These are phyloP conservation scores for Hydriomena furcata DNA, from an alignment of 2,888 invertebrate genomes.

Conservation along the genomic window DNA sequence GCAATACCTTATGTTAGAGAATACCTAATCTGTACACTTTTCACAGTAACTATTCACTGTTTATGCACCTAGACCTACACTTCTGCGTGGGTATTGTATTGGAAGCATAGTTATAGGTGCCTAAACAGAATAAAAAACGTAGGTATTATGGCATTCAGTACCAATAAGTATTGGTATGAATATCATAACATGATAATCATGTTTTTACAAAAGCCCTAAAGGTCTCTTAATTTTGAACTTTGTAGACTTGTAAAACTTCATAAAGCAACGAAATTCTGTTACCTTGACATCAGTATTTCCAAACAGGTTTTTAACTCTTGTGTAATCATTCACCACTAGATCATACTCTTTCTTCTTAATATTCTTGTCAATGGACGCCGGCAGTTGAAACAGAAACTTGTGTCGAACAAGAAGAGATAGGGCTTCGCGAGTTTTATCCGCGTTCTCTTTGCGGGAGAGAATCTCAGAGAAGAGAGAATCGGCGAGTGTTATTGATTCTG, in stretches of 20 bases:
- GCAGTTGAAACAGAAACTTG: slow-evolving; percentile 97
- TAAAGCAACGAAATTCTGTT: slow-evolving; percentile 35
- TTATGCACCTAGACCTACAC: no score
- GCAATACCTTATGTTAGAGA: no score
- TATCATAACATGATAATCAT: no score
- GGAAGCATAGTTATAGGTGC: no score
- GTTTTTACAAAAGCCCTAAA: no score
- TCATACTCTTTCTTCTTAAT: slow-evolving; percentile 98
- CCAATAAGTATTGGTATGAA: no score
- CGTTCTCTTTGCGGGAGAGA: slow-evolving; percentile 94
- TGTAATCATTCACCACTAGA: slow-evolving; percentile 98
- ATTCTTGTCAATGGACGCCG: slow-evolving; percentile 96
- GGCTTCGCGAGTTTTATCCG: slow-evolving; percentile 97
- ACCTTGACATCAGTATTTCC: slow-evolving; percentile 95
- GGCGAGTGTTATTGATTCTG: slow-evolving; percentile 95
- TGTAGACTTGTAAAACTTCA: background rate
- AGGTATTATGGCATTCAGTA: no score
- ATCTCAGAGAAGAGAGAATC: slow-evolving; percentile 97
- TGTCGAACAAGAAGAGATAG: slow-evolving; percentile 96
- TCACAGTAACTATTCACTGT: no score
- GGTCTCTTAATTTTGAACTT: no score
- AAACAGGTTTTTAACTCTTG: slow-evolving; percentile 97
- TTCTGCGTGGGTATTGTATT: no score
- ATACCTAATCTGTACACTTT: no score
- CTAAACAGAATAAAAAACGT: no score